Evolutionary conservation across 1,140 invertebrate species (phyloP), one percentile per base, ranked within the genome.

Genomic region (Dendroctonus ponderosae): DNA sequence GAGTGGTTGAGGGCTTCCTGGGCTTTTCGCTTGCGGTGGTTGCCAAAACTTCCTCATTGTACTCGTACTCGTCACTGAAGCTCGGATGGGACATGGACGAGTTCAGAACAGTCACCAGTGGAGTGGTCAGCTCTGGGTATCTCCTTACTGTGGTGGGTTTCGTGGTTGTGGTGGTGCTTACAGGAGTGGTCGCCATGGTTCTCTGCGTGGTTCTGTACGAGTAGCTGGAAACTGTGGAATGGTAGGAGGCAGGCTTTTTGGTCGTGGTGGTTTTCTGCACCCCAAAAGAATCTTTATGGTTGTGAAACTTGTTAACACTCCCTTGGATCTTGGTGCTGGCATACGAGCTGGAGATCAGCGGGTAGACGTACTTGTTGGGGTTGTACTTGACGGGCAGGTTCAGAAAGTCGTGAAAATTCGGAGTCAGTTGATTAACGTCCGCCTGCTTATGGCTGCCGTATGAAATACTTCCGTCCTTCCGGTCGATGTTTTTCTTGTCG

Each of bases 251-350:
- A 49, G 80, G 76, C 71, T 78, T 79, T 12, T 76, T 79, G 0
- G 78, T 77, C 0, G 77, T 77, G 0, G 76, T 75, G 2, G 77
- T 78, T 6, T 76, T 70, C 51, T 79, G 80, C 60, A 84, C 83
- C 14, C 60, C 58, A 53, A 67, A 67, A 5, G 58, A 52, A 14
- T 85, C 84, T 71, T 85, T 85, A 68, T 86, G 84, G 73, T 88
- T 88, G 26, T 83, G 81, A 7, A 84, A 85, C 67, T 85, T 85
- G 68, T 83, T 85, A 7, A 83, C 80, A 48, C 83, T 86, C 58
- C 88, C 87, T 74, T 89, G 87, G 39, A 89, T 84, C 76, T 89
- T 89, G 0, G 87, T 85, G 69, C 89, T 89, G 0, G 88, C 87
- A 70, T 89, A 89, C 3, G 87, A 88, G 68, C 82, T 88, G 3